Percentiles rank a stretch among this genome's conserved stretches.
These are phyloP conservation scores for Peromyscus aztecus DNA, from an alignment of 2,797 vertebrate genomes.

Conservation along the genomic window DNA sequence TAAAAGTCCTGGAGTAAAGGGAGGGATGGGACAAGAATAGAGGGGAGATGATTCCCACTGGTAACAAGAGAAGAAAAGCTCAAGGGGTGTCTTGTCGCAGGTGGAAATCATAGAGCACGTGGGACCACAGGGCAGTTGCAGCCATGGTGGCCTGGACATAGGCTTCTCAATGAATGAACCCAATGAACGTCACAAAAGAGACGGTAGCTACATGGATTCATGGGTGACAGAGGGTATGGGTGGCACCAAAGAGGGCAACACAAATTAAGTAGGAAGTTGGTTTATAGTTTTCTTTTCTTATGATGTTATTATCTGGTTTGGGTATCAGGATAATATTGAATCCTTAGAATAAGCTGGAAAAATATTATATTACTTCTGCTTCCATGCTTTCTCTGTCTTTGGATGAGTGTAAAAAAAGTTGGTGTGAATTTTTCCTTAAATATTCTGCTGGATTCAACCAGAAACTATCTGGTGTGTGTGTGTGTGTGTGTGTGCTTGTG, in stretches of 20 bases:
- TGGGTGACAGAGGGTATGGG: background rate
- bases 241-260: background rate
- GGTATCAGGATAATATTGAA: background rate
- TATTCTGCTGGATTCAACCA: background rate
- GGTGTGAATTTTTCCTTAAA: background rate
- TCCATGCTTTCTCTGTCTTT: background rate
- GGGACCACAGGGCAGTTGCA: fast-evolving
- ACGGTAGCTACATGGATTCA: fast-evolving
- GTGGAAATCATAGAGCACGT: too few species aligned
- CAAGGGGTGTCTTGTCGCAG: background rate
- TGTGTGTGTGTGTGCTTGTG: background rate
- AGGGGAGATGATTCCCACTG: background rate
- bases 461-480: background rate
- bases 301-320: background rate
- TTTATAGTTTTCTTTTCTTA: background rate
- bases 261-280: background rate
- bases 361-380: background rate
- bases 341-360: background rate
- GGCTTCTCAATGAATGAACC: too few species aligned
- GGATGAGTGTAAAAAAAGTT: background rate
- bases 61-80: background rate
- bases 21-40: background rate
- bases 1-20: background rate
- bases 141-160: background rate
- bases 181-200: too few species aligned